Conservation (phyloP, 2,113 vertebrate genomes). For the Peromyscus leucopus region DNA sequence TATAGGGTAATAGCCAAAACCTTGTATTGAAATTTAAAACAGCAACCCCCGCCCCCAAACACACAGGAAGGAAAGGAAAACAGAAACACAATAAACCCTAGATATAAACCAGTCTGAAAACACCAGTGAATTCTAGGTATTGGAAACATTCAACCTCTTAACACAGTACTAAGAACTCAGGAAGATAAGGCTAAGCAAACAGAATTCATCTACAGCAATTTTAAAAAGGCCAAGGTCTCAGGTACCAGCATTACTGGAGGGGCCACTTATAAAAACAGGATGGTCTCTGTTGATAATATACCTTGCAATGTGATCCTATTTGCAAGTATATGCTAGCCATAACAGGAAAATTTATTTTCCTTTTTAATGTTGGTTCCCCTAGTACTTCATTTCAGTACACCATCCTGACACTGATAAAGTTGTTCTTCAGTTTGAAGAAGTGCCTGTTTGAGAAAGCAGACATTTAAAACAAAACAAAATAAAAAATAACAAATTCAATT, state of each 20-base stretch:
- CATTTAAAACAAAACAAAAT: not conserved
- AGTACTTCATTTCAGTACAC: not conserved
- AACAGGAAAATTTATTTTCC: not conserved
- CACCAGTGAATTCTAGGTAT: not conserved
- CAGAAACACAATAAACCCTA: not conserved
- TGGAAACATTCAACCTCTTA: conserved; percentile 37
- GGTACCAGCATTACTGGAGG: not conserved
- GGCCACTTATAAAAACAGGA: conserved; percentile 13
- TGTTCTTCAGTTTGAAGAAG: conserved; percentile 56
- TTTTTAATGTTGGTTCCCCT: not conserved
- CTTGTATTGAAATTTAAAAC: conserved; percentile 23
- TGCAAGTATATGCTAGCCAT: not conserved
- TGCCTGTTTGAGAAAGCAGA: conserved; percentile 41
- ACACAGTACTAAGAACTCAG: not conserved
- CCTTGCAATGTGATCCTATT: not conserved
- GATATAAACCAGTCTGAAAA: conserved; percentile 36
- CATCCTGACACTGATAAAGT: not conserved
- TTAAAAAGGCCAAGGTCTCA: not conserved
- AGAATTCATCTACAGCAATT: not conserved
- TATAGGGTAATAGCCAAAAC: conserved; percentile 39
- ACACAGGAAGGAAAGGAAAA: not conserved
- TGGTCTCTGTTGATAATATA: not conserved
- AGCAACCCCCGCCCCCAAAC: not conserved
- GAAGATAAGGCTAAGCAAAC: not conserved
- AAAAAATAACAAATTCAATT: conserved; percentile 20